A percentile compares a stretch with the other conserved stretches of the same genome.
Conservation (phyloP, 2,888 invertebrate genomes). For the Monochamus alternatus region DNA sequence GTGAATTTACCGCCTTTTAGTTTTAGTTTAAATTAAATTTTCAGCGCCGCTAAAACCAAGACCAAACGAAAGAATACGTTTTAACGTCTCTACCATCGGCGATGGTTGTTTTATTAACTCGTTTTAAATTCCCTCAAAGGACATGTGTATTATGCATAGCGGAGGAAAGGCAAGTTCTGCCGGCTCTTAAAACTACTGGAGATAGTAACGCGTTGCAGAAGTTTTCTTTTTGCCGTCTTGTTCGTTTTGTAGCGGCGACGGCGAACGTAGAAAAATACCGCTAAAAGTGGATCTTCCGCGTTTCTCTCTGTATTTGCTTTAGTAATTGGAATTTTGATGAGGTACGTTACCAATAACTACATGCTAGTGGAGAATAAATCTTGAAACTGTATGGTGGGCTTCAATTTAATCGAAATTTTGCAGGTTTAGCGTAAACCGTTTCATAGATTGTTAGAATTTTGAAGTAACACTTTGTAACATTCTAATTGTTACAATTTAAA, state of each 20-base stretch:
- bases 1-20: not conserved
- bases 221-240: not conserved
- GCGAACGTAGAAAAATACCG: not conserved
- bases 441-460: too few species aligned
- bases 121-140: not conserved
- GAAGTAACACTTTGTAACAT: too few species aligned
- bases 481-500: too few species aligned
- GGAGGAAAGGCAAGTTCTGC: constrained; percentile 1
- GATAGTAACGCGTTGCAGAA: not conserved
- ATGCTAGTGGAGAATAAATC: not conserved
- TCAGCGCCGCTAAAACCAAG: not conserved
- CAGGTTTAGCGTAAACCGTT: too few species aligned
- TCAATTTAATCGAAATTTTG: too few species aligned
- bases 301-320: not conserved
- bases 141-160: constrained; percentile 6
- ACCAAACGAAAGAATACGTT: not conserved
- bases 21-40: not conserved
- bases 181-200: constrained; percentile 1
- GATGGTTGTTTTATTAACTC: not conserved
- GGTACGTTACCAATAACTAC: not conserved
- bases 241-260: not conserved
- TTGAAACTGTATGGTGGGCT: too few species aligned
- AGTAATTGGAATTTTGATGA: constrained; percentile 3
- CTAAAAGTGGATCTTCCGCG: not conserved
- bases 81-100: not conserved